phyloP scores from a whole-genome alignment of 2,113 vertebrate genomes.

The Poeciliopsis turrubarensis region DNA sequence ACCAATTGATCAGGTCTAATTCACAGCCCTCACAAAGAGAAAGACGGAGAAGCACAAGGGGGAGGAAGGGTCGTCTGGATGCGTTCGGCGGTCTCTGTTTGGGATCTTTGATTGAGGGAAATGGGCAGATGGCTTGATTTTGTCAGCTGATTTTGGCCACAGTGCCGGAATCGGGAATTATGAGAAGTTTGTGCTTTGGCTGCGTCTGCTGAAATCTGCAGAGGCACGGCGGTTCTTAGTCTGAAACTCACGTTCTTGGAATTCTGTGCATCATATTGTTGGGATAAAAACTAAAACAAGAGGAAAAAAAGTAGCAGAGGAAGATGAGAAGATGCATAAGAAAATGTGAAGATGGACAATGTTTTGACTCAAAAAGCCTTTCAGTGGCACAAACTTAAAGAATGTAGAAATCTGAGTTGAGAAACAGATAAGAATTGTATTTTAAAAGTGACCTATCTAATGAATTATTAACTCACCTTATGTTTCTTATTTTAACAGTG shows the following conservation, averaged over 20 bases:
- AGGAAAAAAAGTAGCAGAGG: neutral
- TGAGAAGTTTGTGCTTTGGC: constrained; percentile 59
- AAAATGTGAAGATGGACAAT: neutral
- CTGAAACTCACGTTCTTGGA: neutral
- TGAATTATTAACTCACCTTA: neutral
- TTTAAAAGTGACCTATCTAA: neutral
- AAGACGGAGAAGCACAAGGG: constrained; percentile 37
- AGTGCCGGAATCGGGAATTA: constrained; percentile 65
- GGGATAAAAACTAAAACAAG: neutral
- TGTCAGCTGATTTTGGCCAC: constrained; percentile 58
- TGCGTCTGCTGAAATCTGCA: constrained; percentile 51
- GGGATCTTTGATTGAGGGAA: constrained; percentile 63
- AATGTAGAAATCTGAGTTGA: neutral
- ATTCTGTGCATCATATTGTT: too few relatives aligned
- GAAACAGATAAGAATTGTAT: neutral
- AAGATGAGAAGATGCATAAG: too few relatives aligned
- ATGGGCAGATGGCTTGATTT: constrained; percentile 70
- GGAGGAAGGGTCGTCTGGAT: constrained; percentile 47
- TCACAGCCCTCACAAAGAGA: constrained; percentile 83
- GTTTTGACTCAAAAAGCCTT: neutral
- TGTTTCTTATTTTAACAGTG: too few relatives aligned
- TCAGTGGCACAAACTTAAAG: neutral
- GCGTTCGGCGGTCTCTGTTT: constrained; percentile 38
- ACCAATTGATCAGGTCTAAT: constrained; percentile 99
- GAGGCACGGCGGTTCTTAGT: neutral